A percentile compares a stretch with the other conserved stretches of the same genome.
Conservation (phyloP, 2,797 vertebrate species). For the Chiloscyllium punctatum region DNA sequence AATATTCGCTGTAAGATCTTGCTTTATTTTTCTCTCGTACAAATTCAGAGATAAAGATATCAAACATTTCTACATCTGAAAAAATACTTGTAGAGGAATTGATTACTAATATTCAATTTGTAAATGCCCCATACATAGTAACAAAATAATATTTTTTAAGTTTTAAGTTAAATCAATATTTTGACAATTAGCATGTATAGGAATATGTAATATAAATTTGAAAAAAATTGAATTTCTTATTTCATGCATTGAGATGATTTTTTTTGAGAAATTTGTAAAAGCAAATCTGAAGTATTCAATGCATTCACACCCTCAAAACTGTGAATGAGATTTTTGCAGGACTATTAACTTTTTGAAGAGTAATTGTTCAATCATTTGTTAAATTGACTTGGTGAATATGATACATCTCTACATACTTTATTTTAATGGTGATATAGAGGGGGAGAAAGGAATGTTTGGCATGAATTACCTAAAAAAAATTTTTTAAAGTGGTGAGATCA, state of each 20-base stretch:
- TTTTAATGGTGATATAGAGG: not conserved
- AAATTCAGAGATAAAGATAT: constrained; percentile 10
- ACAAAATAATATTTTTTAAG: not conserved
- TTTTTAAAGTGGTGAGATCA: not conserved
- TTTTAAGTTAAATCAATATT: not conserved
- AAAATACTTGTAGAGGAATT: not conserved
- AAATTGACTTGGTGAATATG: not conserved
- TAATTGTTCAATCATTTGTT: not conserved
- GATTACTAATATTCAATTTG: not conserved
- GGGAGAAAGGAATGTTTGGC: not conserved
- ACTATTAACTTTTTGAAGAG: not conserved
- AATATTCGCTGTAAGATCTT: constrained; percentile 23
- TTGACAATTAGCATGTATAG: not conserved
- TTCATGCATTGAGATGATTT: not conserved
- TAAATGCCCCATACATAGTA: not conserved
- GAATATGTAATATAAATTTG: not conserved
- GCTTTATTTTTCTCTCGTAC: not conserved
- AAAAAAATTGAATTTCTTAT: not conserved
- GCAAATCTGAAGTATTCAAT: not conserved
- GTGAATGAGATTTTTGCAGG: constrained; percentile 8
- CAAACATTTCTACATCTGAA: not conserved
- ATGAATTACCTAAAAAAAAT: not conserved
- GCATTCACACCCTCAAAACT: not conserved
- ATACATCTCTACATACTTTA: not conserved
- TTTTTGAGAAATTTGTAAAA: not conserved